These are phyloP conservation scores for Brevipalpus yothersi DNA, from an alignment of 1,140 invertebrate species.

Conservation along the genomic window DNA sequence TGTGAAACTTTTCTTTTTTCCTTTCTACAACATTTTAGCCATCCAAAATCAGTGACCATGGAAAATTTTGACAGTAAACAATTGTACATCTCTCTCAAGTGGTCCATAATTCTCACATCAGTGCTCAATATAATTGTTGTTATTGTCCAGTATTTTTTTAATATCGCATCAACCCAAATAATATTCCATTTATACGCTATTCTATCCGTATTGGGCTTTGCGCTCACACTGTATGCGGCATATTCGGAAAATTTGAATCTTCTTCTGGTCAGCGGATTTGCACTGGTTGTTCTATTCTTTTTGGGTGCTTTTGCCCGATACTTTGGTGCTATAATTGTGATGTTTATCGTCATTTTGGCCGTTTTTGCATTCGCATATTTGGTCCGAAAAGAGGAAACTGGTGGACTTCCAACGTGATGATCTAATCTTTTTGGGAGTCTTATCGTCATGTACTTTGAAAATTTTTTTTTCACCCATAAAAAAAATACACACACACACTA, in stretches of 20 bases:
- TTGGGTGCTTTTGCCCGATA: background rate
- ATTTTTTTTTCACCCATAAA: too few relatives aligned
- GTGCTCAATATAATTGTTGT: background rate
- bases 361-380: background rate
- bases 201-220: background rate
- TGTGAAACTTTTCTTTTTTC: conserved; percentile 38
- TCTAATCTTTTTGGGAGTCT: too few relatives aligned
- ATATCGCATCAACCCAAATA: background rate
- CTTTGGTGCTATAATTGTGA: background rate
- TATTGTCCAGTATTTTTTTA: background rate
- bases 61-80: background rate
- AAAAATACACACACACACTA: too few relatives aligned
- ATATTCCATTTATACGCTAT: background rate
- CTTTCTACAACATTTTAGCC: background rate
- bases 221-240: background rate
- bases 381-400: background rate
- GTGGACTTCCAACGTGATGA: too few relatives aligned
- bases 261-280: background rate
- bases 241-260: background rate
- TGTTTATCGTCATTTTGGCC: background rate
- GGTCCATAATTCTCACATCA: background rate
- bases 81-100: background rate
- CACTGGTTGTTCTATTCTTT: background rate
- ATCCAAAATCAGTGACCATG: background rate
- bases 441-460: too few relatives aligned